Evolutionary conservation across 2,888 invertebrate species (phyloP).

Genomic region (Apantesis nais): DNA sequence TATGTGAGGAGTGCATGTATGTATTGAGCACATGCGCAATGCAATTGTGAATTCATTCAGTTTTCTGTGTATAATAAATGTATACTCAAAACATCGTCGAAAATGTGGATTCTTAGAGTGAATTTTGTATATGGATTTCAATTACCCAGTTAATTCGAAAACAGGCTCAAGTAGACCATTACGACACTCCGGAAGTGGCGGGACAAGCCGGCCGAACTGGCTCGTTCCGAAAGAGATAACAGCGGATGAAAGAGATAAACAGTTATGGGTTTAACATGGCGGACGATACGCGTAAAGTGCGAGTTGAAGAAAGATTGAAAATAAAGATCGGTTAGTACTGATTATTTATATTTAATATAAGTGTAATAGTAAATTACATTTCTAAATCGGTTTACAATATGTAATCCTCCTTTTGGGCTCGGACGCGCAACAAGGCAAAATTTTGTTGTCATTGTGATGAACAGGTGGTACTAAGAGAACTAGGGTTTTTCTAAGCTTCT

Average conservation of each 20-base stretch:
- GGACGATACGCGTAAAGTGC: constrained; percentile 95
- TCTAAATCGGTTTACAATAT: constrained; percentile 23
- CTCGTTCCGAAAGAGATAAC: constrained; percentile 86
- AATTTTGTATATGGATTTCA: constrained; percentile 60
- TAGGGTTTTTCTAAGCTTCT: constrained; percentile 50
- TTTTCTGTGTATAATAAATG: constrained; percentile 51
- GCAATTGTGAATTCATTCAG: constrained; percentile 61
- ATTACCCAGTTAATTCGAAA: constrained; percentile 61
- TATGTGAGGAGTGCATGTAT: constrained; percentile 73
- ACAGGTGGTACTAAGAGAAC: constrained; percentile 77
- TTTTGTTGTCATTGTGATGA: constrained; percentile 78
- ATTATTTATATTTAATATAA: constrained; percentile 47
- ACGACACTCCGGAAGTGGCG: constrained; percentile 86
- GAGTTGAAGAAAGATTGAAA: constrained; percentile 96
- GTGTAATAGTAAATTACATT: constrained; percentile 27
- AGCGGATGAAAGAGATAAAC: constrained; percentile 86
- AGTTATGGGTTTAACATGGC: constrained; percentile 96
- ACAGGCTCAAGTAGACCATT: constrained; percentile 82
- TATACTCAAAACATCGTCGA: constrained; percentile 52
- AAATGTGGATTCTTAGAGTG: constrained; percentile 61
- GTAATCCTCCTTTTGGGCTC: constrained; percentile 17
- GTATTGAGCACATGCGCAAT: constrained; percentile 78
- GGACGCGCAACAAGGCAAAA: constrained; percentile 30
- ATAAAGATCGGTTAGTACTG: constrained; percentile 95
- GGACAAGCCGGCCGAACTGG: constrained; percentile 83